Evolutionary conservation across 2,797 vertebrate species (phyloP).

Genomic region (Fringilla coelebs): DNA sequence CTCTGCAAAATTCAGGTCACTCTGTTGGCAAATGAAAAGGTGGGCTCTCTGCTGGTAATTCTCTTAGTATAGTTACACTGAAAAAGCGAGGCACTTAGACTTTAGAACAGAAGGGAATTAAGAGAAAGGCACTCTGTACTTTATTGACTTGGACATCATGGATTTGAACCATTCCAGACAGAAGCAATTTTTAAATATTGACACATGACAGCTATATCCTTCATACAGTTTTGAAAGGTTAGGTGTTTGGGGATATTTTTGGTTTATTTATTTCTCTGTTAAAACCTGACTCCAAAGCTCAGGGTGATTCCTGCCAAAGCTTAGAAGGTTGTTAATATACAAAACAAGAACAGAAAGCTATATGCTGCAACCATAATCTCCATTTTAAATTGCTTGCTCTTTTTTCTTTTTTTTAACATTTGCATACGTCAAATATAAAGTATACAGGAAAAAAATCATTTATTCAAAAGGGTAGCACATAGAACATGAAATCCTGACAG

Average conservation of each 20-base stretch:
- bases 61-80: background rate
- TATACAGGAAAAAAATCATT: background rate
- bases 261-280: background rate
- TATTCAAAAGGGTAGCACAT: background rate
- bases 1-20: conserved; percentile 36
- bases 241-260: background rate
- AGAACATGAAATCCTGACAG: background rate
- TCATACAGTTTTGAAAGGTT: background rate
- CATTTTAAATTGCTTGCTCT: background rate
- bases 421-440: background rate
- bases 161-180: background rate
- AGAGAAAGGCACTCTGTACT: background rate
- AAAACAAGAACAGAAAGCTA: background rate
- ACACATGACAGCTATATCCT: background rate
- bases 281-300: background rate
- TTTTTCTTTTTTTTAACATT: background rate
- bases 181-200: background rate
- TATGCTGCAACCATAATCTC: background rate
- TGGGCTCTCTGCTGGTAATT: background rate
- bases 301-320: background rate
- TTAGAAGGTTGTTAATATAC: background rate
- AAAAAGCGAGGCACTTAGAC: background rate
- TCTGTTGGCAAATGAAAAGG: background rate
- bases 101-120: background rate
- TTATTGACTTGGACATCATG: background rate